phyloP scores from a whole-genome alignment of 2,113 vertebrate genomes.

The Dromiciops gliroides region DNA sequence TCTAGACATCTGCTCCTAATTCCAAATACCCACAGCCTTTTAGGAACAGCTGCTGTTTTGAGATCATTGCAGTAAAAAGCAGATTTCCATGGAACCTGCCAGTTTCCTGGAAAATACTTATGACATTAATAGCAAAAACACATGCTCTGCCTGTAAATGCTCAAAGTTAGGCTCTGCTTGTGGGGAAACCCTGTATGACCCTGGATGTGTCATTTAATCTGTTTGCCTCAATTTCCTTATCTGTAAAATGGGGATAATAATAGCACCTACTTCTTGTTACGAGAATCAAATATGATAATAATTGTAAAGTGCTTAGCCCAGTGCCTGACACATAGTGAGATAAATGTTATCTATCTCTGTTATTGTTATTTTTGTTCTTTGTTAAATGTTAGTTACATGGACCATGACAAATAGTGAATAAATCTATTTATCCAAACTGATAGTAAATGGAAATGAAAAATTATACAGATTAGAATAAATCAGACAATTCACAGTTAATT shows the following conservation, averaged over 20 bases:
- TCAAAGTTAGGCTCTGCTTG: not conserved
- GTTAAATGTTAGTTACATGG: not conserved
- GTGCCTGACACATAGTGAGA: not conserved
- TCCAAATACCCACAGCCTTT: conserved; percentile 41
- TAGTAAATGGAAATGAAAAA: not conserved
- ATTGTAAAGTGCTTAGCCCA: not conserved
- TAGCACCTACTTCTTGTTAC: not conserved
- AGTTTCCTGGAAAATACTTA: conserved; percentile 32
- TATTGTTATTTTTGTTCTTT: not conserved
- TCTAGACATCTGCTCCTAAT: not conserved
- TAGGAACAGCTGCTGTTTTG: conserved; percentile 35
- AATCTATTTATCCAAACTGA: not conserved
- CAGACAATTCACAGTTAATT: not conserved
- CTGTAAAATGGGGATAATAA: not conserved
- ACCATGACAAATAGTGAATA: not conserved
- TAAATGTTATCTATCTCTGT: not conserved
- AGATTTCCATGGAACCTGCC: conserved; percentile 47
- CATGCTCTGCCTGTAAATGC: not conserved
- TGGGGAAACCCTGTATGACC: not conserved
- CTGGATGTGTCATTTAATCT: not conserved
- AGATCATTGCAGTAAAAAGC: conserved; percentile 51
- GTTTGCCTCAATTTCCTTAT: not conserved
- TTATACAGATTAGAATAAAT: not conserved
- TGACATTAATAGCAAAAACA: conserved; percentile 1
- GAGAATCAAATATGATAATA: not conserved